Evolutionary conservation across 2,888 invertebrate species (phyloP), one percentile per base, ranked within the genome.

Genomic region (Brachycybe producta): DNA sequence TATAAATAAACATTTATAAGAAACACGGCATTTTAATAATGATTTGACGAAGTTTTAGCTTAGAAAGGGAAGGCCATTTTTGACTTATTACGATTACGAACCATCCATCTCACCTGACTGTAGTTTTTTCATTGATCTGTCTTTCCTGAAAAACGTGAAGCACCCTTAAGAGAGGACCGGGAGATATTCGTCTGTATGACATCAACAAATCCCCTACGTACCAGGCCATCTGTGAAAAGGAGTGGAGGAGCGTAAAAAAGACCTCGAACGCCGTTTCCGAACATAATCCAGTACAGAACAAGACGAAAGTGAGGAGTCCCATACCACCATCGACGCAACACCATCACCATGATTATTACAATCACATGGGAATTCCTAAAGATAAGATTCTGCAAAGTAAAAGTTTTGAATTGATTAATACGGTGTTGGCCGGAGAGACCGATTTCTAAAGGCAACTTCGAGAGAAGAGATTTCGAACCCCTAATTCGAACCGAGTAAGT

Each of bases 391-490:
- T 86, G 64, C 90, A 90, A 70, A 88, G 87, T 70, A 82, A 84
- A 69, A 85, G 85, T 58, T 90, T 90, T 76, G 86, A 84, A 69
- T 81, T 88, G 67, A 78, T 90, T 66, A 88, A 88, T 88, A 81
- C 81, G 75, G 81, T 83, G 73, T 86, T 90, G 59, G 75, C 87
- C 66, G 83, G 84, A 59, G 82, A 84, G 23, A 52, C 51, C 23
- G 47, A 49, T 34, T 54, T 52, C 35, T 54, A 49, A 42, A 41
- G 15, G 26, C 8, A 38, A 38, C 13, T 8, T n/a, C n/a, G n/a
- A n/a, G n/a, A n/a, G n/a, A n/a, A n/a, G n/a, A 13, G 30, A n/a
- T n/a, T n/a, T n/a, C n/a, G n/a, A n/a, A n/a, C n/a, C n/a, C n/a
- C n/a, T n/a, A n/a, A n/a, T n/a, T n/a, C n/a, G n/a, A n/a, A n/a